Conservation (phyloP, 1,140 invertebrate genomes). For the Drosophila melanogaster region DNA sequence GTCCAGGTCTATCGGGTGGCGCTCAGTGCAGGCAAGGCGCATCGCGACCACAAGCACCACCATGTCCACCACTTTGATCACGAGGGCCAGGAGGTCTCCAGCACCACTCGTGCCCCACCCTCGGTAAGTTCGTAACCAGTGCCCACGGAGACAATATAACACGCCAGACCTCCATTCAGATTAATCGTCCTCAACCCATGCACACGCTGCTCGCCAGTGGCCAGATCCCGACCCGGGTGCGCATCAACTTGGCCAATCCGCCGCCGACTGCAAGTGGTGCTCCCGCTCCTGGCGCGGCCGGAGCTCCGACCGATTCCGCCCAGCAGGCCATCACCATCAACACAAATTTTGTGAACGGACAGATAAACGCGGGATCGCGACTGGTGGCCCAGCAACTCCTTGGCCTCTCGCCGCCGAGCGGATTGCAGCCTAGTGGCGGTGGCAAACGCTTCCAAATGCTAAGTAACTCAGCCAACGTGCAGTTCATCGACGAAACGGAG, state of each 20-base stretch:
- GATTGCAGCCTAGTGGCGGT: neutral
- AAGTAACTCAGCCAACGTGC: slow-evolving; percentile 85
- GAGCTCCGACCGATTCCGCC: neutral
- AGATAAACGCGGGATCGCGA: slow-evolving; percentile 86
- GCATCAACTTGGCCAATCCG: slow-evolving; percentile 86
- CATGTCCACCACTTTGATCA: slow-evolving; percentile 92
- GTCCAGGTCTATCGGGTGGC: slow-evolving; percentile 91
- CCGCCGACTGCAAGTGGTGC: neutral
- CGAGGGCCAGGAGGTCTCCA: slow-evolving; percentile 87
- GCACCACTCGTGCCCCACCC: slow-evolving; percentile 86
- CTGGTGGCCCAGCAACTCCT: slow-evolving; percentile 86
- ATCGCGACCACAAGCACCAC: slow-evolving; percentile 93
- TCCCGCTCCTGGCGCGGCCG: neutral
- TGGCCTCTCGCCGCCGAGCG: slow-evolving; percentile 25
- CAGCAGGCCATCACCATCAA: slow-evolving; percentile 80
- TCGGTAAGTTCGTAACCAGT: slow-evolving; percentile 68
- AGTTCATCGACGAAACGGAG: slow-evolving; percentile 86
- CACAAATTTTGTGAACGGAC: slow-evolving; percentile 87
- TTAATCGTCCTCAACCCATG: slow-evolving; percentile 85
- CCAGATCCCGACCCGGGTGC: slow-evolving; percentile 87
- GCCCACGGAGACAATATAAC: neutral
- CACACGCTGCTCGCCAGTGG: slow-evolving; percentile 88
- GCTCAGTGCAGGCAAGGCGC: slow-evolving; percentile 91
- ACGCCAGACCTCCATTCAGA: slow-evolving; percentile 44
- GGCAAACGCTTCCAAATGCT: slow-evolving; percentile 82